Evolutionary conservation across 2,113 vertebrate genomes (phyloP), one percentile per base, ranked within the genome.

Genomic region (Eublepharis macularius): DNA sequence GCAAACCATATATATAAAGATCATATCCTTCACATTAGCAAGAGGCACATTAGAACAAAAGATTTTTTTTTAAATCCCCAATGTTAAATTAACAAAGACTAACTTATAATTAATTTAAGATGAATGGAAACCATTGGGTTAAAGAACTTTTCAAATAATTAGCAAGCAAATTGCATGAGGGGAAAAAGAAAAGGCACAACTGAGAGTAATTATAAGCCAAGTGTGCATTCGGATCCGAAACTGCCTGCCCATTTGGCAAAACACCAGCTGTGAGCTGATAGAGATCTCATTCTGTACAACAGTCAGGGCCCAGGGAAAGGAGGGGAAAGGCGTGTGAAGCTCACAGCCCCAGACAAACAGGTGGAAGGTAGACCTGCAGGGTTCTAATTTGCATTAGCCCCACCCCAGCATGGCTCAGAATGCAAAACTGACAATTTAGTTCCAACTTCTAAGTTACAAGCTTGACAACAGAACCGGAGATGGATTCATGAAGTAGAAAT

Each of bases 61-160:
- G 4, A 21, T 7, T 13, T 8, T 65, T 66, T 66, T 66, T 17
- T 39, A 82, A 76, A 89, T 4, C 69, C 82, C 88, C 60, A 76
- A 82, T 81, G 87, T 88, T 93, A 93, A 90, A 93, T 84, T 79
- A 92, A 81, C 36, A 43, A 34, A 90, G 87, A 57, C 82, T 87
- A 91, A 90, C 90, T 87, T 91, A 87, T 92, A 94, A 95, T 94
- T 94, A 92, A 93, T 87, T 94, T 73, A 88, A 93, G 93, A 94
- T 89, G 83, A 92, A 95, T 88, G 83, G 68, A 82, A 84, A 85
- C 88, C 81, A 85, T 76, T 41, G 84, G 91, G 90, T 92, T 92
- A 91, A 94, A 91, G 89, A 88, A 77, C 68, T 19, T 82, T 87
- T 60, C 66, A 32, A 75, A 88, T 91, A 93, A 95, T 94, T 84